Evolutionary conservation across 2,888 invertebrate species (phyloP).

Genomic region (Melanophora roralis): DNA sequence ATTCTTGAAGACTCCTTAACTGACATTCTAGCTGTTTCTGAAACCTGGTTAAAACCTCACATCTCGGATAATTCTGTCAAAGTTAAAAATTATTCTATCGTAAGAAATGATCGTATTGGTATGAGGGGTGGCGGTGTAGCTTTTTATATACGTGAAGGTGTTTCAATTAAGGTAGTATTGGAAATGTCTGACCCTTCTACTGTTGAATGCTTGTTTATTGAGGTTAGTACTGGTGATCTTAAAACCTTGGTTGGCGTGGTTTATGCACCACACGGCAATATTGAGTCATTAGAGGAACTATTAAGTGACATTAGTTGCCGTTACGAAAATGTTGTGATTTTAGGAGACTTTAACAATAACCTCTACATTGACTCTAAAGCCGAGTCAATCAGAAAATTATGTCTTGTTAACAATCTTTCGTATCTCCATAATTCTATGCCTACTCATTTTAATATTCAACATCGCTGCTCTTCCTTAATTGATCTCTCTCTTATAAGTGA

Average conservation of each 20-base stretch:
- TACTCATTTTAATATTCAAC: no score
- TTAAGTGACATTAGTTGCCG: not conserved
- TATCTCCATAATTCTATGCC: not conserved
- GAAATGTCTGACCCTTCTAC: not conserved
- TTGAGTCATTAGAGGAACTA: not conserved
- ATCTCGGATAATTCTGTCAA: no score
- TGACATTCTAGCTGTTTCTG: not conserved
- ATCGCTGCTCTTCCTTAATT: no score
- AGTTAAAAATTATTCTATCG: no score
- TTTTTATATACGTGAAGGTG: not conserved
- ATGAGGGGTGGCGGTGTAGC: slow-evolving; percentile 2
- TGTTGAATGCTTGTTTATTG: not conserved
- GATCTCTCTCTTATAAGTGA: no score
- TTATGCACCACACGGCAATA: not conserved
- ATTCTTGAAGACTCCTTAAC: not conserved
- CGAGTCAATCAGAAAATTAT: not conserved
- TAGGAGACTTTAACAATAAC: not conserved
- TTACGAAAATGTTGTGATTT: not conserved
- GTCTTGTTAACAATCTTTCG: not conserved
- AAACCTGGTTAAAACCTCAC: no score
- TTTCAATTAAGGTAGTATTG: no score
- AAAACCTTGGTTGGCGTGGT: not conserved
- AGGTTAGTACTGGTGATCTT: not conserved
- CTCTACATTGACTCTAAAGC: not conserved
- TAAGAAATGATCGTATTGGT: no score